These are phyloP conservation scores for Ibidorhyncha struthersii DNA, from an alignment of 2,113 vertebrate genomes.

Conservation along the genomic window DNA sequence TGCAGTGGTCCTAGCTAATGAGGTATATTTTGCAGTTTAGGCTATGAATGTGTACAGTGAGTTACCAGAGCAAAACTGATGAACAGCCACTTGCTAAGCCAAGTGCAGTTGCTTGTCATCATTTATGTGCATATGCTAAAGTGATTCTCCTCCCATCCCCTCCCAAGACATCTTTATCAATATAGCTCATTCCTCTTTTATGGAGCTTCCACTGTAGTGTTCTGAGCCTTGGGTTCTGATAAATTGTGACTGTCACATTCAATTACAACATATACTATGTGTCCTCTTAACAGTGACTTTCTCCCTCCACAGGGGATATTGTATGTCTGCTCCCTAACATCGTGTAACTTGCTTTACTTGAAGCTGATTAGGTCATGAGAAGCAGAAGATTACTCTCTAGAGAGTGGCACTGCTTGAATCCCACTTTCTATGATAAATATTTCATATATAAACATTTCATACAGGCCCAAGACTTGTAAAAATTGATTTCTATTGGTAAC, in stretches of 20 bases:
- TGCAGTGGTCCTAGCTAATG: not conserved
- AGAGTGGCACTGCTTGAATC: not conserved
- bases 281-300: conserved; percentile 12
- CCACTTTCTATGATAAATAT: conserved; percentile 22
- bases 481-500: conserved; percentile 15
- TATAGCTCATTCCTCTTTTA: not conserved
- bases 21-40: not conserved
- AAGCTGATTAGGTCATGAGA: conserved; percentile 26
- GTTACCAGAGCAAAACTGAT: conserved; percentile 24
- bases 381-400: not conserved
- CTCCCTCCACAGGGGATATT: not conserved
- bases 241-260: conserved; percentile 21
- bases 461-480: not conserved
- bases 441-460: not conserved
- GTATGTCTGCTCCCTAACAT: not conserved
- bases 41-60: not conserved
- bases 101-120: not conserved
- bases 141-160: not conserved
- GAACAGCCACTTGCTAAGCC: not conserved
- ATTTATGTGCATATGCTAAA: not conserved
- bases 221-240: conserved; percentile 7
- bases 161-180: conserved; percentile 2
- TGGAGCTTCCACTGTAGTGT: not conserved
- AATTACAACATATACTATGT: not conserved
- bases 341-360: conserved; percentile 38